phyloP scores from a whole-genome alignment of 2,113 vertebrate genomes.

The Pyrgilauda ruficollis region DNA sequence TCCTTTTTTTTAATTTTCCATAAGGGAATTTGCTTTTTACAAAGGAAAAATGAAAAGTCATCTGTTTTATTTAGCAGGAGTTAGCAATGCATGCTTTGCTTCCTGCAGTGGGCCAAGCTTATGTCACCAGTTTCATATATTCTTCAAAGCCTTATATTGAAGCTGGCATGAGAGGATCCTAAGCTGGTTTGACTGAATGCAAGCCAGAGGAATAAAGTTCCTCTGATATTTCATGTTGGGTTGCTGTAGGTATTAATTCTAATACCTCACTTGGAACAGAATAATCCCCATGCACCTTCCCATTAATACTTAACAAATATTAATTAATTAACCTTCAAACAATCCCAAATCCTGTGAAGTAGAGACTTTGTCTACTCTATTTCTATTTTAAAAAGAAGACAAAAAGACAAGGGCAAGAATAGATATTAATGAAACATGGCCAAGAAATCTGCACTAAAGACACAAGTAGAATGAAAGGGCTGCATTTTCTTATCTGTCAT shows the following conservation, averaged over 20 bases:
- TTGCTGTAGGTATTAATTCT: not conserved
- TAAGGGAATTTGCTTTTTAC: conserved; percentile 23
- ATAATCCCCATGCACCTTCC: not conserved
- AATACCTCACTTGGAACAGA: not conserved
- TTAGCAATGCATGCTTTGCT: not conserved
- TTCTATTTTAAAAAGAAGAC: not conserved
- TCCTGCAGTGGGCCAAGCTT: not conserved
- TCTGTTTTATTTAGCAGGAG: conserved; percentile 31
- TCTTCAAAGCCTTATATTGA: not conserved
- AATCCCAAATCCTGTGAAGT: not conserved
- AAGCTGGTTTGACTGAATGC: not conserved
- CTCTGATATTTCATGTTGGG: not conserved
- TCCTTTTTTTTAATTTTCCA: not conserved
- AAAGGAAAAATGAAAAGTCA: not conserved
- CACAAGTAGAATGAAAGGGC: not conserved
- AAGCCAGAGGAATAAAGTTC: not conserved
- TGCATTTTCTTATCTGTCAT: not conserved
- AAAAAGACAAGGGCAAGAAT: not conserved
- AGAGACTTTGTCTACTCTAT: not conserved
- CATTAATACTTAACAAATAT: not conserved
- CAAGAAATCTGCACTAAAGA: not conserved
- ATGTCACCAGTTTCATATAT: not conserved
- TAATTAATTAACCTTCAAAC: not conserved
- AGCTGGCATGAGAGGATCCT: not conserved
- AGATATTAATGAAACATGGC: not conserved